A percentile compares a stretch with the other conserved stretches of the same genome.
These are phyloP conservation scores for Pachycephala philippinensis DNA, from an alignment of 2,113 vertebrate genomes.

Conservation along the genomic window DNA sequence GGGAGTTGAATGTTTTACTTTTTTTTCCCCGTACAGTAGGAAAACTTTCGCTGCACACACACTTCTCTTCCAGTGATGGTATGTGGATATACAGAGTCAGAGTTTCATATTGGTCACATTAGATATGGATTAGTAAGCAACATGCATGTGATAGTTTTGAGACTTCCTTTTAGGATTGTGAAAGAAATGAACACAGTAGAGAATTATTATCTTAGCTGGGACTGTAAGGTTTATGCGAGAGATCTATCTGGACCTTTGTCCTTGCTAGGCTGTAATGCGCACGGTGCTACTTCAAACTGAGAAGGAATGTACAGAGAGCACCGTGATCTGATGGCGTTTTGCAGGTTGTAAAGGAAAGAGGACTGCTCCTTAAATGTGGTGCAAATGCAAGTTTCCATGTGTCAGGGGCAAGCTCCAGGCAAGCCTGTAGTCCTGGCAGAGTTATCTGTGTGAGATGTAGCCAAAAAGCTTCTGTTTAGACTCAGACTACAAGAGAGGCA, in stretches of 20 bases:
- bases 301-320: not conserved
- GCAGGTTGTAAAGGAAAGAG: not conserved
- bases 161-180: not conserved
- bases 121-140: not conserved
- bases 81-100: not conserved
- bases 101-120: not conserved
- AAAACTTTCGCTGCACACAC: not conserved
- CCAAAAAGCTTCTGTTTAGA: not conserved
- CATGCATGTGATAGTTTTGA: not conserved
- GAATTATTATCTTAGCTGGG: not conserved
- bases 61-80: not conserved
- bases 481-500: not conserved
- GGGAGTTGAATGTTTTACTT: constrained; percentile 46
- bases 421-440: not conserved
- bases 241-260: no score
- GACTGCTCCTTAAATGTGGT: not conserved
- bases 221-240: fast-evolving
- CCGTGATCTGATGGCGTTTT: fast-evolving
- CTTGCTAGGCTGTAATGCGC: not conserved
- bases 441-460: not conserved
- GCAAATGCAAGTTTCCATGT: not conserved
- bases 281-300: no score
- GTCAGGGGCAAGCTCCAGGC: not conserved
- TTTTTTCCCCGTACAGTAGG: not conserved
- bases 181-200: not conserved